Percentiles rank a stretch among this genome's conserved stretches.
phyloP scores from a whole-genome alignment of 2,888 invertebrate genomes.

The Erebia aethiops region DNA sequence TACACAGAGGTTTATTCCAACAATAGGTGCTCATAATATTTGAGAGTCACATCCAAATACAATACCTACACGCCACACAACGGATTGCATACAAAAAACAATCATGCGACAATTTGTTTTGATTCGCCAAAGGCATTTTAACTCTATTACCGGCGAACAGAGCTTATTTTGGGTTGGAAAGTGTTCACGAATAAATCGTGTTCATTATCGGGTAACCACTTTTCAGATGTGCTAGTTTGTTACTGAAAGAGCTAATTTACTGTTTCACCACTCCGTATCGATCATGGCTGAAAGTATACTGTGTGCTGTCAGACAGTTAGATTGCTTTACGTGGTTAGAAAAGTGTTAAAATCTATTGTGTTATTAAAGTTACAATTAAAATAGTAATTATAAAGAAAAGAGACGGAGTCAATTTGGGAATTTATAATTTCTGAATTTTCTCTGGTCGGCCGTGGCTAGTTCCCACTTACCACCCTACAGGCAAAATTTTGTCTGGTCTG shows the following conservation, averaged over 20 bases:
- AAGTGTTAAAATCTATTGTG: background rate
- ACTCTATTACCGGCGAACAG: background rate
- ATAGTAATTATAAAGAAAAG: too few species aligned
- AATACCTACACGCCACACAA: background rate
- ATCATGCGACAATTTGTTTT: constrained; percentile 5
- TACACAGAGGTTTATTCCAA: background rate
- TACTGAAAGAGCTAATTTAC: constrained; percentile 32
- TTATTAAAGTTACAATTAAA: too few species aligned
- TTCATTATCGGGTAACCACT: constrained; percentile 30
- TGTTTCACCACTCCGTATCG: constrained; percentile 24
- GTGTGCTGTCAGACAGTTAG: constrained; percentile 4
- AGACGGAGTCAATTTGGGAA: too few species aligned
- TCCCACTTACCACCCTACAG: too few species aligned
- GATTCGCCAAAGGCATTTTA: background rate
- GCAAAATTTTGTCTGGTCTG: too few species aligned
- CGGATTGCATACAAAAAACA: constrained; percentile 20
- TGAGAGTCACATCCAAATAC: background rate
- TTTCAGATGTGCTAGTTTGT: constrained; percentile 30
- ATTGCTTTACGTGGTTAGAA: constrained; percentile 20
- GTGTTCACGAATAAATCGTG: constrained; percentile 14
- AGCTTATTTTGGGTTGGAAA: background rate
- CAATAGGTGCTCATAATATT: constrained; percentile 6
- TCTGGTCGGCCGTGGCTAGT: too few species aligned
- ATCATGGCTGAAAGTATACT: constrained; percentile 16
- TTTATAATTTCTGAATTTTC: too few species aligned